phyloP scores from a whole-genome alignment of 1,140 invertebrate species.

The Metaphire vulgaris region DNA sequence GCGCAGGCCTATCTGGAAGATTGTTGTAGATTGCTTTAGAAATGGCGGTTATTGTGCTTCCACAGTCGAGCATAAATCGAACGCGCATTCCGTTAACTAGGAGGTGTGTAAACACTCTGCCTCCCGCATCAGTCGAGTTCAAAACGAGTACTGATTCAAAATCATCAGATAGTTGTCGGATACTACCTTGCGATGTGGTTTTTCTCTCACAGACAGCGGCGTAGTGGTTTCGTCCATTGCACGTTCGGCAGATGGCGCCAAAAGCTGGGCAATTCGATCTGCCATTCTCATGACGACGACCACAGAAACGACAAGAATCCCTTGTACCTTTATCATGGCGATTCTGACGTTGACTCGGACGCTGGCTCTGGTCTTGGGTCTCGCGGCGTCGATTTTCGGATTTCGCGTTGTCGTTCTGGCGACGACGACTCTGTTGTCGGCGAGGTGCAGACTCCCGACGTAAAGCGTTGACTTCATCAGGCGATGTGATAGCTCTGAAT shows the following conservation, averaged over 20 bases:
- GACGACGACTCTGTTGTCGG: not conserved
- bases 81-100: not conserved
- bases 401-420: not conserved
- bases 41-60: no score
- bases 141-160: not conserved
- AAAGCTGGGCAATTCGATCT: slow-evolving; percentile 5
- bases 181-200: not conserved
- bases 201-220: not conserved
- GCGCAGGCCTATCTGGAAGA: not conserved
- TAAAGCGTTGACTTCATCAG: not conserved
- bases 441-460: not conserved
- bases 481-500: not conserved
- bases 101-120: not conserved
- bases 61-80: not conserved
- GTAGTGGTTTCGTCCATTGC: slow-evolving; percentile 14
- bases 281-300: not conserved
- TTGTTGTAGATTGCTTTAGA: not conserved
- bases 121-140: not conserved
- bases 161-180: not conserved
- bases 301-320: not conserved
- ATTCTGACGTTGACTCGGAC: not conserved
- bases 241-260: slow-evolving; percentile 21
- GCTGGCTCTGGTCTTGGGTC: no score
- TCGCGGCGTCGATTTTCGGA: not conserved
- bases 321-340: not conserved